Base-by-base conservation (phyloP, 2,888 invertebrate genomes). In the Troides helena region DNA sequence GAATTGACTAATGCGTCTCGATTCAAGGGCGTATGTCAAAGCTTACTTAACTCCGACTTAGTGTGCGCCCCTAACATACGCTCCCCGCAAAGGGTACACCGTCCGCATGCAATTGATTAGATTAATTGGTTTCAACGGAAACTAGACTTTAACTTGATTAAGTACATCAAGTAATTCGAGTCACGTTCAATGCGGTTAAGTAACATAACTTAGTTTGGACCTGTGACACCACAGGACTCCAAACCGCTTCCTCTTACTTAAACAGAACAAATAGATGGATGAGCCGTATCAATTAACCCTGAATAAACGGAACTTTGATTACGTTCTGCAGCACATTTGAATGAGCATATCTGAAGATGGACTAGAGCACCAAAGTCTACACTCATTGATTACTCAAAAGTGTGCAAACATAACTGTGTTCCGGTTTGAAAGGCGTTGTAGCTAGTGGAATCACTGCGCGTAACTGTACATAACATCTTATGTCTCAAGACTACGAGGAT, bases 51-150 rank as follows among this genome's bases (percentile, higher is more conserved):
- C 21, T n/a, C 56, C 21, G 56, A 21, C 56, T 7, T 56, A 21
- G 21, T 59, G 21, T 14, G 17, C 30, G 14, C 25, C 59, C 30
- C 25, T 30, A 21, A 61, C 18, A 56, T 61, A 39, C 39, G 21
- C 21, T 62, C 46, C 1, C 14, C n/a, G 62, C 43, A 62, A 43
- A 62, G 21, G n/a, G 21, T 21, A 6, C 21, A 21, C 21, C 56
- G 21, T n/a, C 21, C 60, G 60, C 56, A 64, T 64, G 58, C 46
- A 60, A 67, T 65, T 67, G 58, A 62, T 64, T 67, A 59, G 23
- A 69, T 63, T 69, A 62, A 72, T 72, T 68, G 67, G 60, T 70
- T 72, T 65, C 63, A 72, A 70, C 62, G 23, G 64, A 65, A 69
- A 62, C 65, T 65, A 61, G 62, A 69, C 43, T 69, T 69, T 62